A percentile compares a stretch with the other conserved stretches of the same genome.
phyloP scores from a whole-genome alignment of 2,797 vertebrate genomes.

The Tokudaia tokunoshimensis region DNA sequence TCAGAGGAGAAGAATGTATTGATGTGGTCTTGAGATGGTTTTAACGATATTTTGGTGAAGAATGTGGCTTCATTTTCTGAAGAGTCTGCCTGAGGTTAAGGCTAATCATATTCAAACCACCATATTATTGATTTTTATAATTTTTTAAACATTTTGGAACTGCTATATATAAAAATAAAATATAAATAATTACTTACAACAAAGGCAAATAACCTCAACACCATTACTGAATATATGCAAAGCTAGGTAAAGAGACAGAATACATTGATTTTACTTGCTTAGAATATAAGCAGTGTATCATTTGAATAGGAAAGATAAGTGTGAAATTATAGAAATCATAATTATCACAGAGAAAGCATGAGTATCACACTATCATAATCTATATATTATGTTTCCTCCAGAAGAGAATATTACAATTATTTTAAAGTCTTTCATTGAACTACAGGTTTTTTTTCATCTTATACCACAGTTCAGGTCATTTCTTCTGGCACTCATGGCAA shows the following conservation, averaged over 20 bases:
- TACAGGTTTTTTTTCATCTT: not conserved
- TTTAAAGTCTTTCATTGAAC: not conserved
- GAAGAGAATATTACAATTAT: not conserved
- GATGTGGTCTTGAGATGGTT: too few relatives aligned
- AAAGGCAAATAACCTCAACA: constrained; percentile 35
- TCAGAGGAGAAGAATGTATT: too few relatives aligned
- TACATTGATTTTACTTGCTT: constrained; percentile 8
- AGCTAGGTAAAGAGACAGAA: constrained; percentile 61
- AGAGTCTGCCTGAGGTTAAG: too few relatives aligned
- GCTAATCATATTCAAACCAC: too few relatives aligned
- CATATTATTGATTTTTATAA: constrained; percentile 16
- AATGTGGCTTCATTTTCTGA: too few relatives aligned
- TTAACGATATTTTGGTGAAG: too few relatives aligned
- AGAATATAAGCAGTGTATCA: constrained; percentile 22
- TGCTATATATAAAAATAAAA: constrained; percentile 61
- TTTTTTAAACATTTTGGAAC: constrained; percentile 63
- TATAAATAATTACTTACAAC: constrained; percentile 57
- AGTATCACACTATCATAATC: constrained; percentile 9
- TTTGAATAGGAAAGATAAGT: not conserved
- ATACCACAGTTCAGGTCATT: not conserved
- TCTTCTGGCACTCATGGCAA: not conserved
- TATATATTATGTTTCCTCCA: constrained; percentile 24
- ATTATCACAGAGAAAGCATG: not conserved
- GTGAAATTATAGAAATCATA: not conserved
- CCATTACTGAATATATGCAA: constrained; percentile 46